A percentile compares a stretch with the other conserved stretches of the same genome.
Evolutionary conservation across 2,113 vertebrate species (phyloP).

Genomic region (Calidris pugnax): DNA sequence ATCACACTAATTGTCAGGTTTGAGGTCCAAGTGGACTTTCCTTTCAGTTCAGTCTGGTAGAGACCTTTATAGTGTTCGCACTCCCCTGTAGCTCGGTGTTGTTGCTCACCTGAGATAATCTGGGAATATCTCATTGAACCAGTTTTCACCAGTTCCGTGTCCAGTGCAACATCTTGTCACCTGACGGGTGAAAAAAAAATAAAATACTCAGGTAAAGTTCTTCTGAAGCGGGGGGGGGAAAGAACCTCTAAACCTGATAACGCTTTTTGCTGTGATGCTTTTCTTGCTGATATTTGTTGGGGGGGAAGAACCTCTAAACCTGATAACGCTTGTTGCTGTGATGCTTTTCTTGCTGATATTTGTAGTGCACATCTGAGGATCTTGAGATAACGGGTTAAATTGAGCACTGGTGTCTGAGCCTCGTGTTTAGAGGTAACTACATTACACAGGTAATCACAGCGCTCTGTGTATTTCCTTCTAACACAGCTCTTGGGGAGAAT

Average conservation of each 20-base stretch:
- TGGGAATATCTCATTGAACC: neutral
- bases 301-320: accelerated
- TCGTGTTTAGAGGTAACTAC: neutral
- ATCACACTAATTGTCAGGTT: accelerated
- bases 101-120: neutral
- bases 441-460: accelerated
- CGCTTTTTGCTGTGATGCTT: too few relatives aligned
- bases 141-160: neutral
- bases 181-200: too few relatives aligned
- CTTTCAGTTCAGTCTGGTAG: neutral
- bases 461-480: neutral
- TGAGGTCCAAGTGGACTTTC: neutral
- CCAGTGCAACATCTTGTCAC: too few relatives aligned
- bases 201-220: too few relatives aligned
- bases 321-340: neutral
- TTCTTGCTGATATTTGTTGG: too few relatives aligned
- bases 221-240: too few relatives aligned
- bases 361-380: accelerated
- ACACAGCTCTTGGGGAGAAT: neutral
- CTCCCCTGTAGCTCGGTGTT: neutral
- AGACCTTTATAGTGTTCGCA: neutral
- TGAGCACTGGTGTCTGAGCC: neutral
- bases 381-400: neutral
- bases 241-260: too few relatives aligned
- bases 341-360: neutral